Evolutionary conservation across 1,140 invertebrate species (phyloP), one percentile per base, ranked within the genome.

Genomic region (Drosophila truncata): DNA sequence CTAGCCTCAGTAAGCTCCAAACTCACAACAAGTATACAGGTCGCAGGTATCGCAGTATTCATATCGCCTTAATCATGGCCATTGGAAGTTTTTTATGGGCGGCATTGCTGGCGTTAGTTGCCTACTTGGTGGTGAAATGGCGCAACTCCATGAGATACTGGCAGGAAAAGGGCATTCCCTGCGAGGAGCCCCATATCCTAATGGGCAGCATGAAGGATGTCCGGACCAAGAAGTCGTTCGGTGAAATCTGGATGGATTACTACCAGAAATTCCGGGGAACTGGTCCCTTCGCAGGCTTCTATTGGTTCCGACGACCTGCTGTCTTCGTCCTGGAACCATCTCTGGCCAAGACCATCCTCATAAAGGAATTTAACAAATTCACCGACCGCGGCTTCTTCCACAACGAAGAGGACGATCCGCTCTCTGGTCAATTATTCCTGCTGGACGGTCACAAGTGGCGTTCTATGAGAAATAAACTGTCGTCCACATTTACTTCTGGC

Each of bases 351-450:
- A 83, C 93, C 29, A 93, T 96, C 8, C 73, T 96, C 25, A 93
- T 94, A 5, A 95, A 94, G 78, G 94, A 96, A 61, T 95, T 95
- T 55, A 79, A 92, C 35, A 78, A 92, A 25, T 95, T 95, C 66
- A 72, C 86, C 4, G 94, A 94, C 78, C 93, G 94, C 16, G 93
- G 93, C 1, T 70, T 93, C 7, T 91, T 82, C n/a, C 87, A 93
- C 41, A 93, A 94, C 63, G 91, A 93, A 5, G 83, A 93, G 35
- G 85, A 82, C 39, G 93, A 95, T 83, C 94, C 94, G 0, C 62
- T 95, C 13, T 92, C 93, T 0, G 86, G 80, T 0, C 93, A 94
- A 55, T 50, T 94, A 2, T 94, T 94, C 25, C 65, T 93, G 6
- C 66, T 94, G 2, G 93, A 94, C 61, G 93, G 93, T 0, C 82